Evolutionary conservation across 2,797 vertebrate genomes (phyloP).

Genomic region (Morelia viridis): DNA sequence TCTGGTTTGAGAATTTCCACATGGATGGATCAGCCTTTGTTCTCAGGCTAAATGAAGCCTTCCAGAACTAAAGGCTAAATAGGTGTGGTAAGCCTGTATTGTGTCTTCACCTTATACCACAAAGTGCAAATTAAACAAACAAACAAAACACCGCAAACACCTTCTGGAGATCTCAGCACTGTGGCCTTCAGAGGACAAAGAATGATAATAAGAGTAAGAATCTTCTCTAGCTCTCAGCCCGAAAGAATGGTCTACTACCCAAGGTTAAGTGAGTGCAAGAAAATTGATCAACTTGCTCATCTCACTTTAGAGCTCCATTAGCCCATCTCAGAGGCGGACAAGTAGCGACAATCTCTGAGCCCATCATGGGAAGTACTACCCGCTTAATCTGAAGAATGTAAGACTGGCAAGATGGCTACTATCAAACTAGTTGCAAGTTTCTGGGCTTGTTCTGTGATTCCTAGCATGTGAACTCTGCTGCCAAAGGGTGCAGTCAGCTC

Average conservation of each 20-base stretch:
- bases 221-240: not conserved
- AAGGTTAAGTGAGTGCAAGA: not conserved
- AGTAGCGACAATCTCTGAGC: not conserved
- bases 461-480: not conserved
- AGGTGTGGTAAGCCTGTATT: not conserved
- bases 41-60: not conserved
- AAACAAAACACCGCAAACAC: not conserved
- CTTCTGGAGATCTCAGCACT: not conserved
- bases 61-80: not conserved
- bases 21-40: not conserved
- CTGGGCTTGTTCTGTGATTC: not conserved
- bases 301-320: slow-evolving; percentile 10
- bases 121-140: too few species aligned
- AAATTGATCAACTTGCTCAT: slow-evolving; percentile 38
- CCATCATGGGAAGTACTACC: not conserved
- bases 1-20: slow-evolving; percentile 30
- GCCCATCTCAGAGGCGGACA: not conserved
- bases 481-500: not conserved
- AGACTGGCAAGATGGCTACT: not conserved
- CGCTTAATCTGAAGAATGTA: not conserved
- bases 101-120: too few species aligned
- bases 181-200: not conserved
- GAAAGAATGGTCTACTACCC: not conserved
- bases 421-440: not conserved
- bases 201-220: not conserved